phyloP scores from a whole-genome alignment of 2,888 invertebrate species.

The Tetragonula carbonaria region DNA sequence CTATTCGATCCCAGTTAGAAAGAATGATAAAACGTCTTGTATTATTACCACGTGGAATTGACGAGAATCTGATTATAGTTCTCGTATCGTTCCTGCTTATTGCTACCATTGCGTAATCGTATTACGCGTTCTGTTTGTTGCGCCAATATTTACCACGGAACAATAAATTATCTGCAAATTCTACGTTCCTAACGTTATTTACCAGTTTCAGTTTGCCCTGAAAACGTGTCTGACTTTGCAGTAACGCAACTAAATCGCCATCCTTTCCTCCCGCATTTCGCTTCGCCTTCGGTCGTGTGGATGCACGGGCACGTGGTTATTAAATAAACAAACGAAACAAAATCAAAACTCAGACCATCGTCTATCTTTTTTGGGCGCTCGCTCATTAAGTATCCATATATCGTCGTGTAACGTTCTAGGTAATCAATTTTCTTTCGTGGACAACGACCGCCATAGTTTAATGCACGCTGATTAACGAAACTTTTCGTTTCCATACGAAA shows the following conservation, averaged over 20 bases:
- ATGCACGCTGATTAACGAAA: neutral
- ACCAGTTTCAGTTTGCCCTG: slow-evolving; percentile 7
- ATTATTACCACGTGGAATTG: slow-evolving; percentile 12
- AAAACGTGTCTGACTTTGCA: neutral
- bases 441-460: neutral
- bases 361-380: neutral
- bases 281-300: neutral
- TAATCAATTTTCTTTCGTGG: neutral
- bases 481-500: no score
- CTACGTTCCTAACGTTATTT: slow-evolving; percentile 38
- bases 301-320: neutral
- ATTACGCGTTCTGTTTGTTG: slow-evolving; percentile 41
- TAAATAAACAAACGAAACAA: slow-evolving; percentile 36
- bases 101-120: slow-evolving; percentile 33
- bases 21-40: slow-evolving; percentile 4
- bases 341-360: slow-evolving; percentile 15
- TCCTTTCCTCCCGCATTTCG: slow-evolving; percentile 2
- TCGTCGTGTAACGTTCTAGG: neutral
- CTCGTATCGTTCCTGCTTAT: slow-evolving; percentile 34
- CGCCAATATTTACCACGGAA: slow-evolving; percentile 41
- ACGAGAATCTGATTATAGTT: slow-evolving; percentile 41
- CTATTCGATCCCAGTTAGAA: neutral
- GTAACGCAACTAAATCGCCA: slow-evolving; percentile 4
- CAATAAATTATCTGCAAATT: slow-evolving; percentile 41
- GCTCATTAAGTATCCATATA: slow-evolving; percentile 16